Percentiles rank a stretch among this genome's conserved stretches.
phyloP scores from a whole-genome alignment of 2,113 vertebrate genomes.

The Merops nubicus region DNA sequence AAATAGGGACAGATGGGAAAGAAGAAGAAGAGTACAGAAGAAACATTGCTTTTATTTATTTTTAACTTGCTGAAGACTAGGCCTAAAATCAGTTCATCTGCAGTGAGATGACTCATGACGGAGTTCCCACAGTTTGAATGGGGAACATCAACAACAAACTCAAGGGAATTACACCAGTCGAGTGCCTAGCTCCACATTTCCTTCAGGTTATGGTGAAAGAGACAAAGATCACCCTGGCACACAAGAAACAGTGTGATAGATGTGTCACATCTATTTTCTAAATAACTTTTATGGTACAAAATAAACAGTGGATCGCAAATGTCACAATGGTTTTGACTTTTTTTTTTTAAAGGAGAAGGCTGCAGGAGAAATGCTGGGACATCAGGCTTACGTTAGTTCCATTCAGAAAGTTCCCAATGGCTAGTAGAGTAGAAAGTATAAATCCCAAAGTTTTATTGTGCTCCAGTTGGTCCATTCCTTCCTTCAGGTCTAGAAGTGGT shows the following conservation, averaged over 20 bases:
- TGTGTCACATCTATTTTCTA: neutral
- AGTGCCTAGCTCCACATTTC: neutral
- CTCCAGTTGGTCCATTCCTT: constrained; percentile 98
- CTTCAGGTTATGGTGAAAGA: neutral
- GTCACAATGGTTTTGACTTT: neutral
- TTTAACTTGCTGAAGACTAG: neutral
- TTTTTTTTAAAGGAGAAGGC: neutral
- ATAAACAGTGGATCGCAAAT: neutral
- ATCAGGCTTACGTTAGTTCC: constrained; percentile 89
- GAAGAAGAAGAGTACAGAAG: neutral
- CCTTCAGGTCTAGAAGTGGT: constrained; percentile 95
- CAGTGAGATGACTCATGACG: neutral
- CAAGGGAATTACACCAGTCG: neutral
- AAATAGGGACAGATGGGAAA: neutral
- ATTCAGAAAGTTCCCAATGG: constrained; percentile 97
- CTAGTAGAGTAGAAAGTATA: constrained; percentile 92
- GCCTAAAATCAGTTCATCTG: neutral
- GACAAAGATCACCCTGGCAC: neutral
- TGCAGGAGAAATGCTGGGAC: neutral
- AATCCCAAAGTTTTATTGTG: constrained; percentile 93
- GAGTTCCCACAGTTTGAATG: neutral
- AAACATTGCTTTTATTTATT: neutral
- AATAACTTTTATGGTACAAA: neutral
- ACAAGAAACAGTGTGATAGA: neutral
- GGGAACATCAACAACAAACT: neutral